phyloP scores from a whole-genome alignment of 2,797 vertebrate species.

The Molossus molossus region DNA sequence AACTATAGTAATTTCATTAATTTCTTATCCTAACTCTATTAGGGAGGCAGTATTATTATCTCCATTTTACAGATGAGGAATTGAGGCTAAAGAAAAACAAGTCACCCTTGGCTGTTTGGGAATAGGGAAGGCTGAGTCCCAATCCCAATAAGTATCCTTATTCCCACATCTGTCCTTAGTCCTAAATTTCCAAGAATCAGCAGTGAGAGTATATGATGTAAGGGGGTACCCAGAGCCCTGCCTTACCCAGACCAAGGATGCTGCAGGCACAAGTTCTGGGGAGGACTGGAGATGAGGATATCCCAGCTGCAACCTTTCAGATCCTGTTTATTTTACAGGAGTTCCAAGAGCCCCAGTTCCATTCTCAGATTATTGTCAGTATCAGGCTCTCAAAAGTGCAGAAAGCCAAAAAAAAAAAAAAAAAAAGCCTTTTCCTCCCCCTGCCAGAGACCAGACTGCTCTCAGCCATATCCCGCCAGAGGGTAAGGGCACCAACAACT shows the following conservation, averaged over 20 bases:
- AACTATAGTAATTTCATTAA: not conserved
- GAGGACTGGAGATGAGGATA: not conserved
- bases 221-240: not conserved
- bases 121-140: conserved; percentile 6
- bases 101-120: not conserved
- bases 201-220: not conserved
- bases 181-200: not conserved
- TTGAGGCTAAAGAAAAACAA: not conserved
- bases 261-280: not conserved
- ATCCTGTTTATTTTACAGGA: conserved; percentile 3
- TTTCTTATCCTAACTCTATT: not conserved
- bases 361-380: conserved; percentile 10
- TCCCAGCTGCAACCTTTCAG: not conserved
- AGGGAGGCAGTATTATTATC: not conserved
- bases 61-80: conserved; percentile 10
- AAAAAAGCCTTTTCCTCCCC: not conserved
- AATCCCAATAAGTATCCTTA: not conserved
- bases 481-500: not conserved
- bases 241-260: not conserved
- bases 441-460: not conserved
- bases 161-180: conserved; percentile 8
- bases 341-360: not conserved
- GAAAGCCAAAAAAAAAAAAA: not conserved
- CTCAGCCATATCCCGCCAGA: not conserved
- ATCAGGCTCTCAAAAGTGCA: not conserved